These are phyloP conservation scores for Clarias gariepinus DNA, from an alignment of 2,113 vertebrate genomes.

Conservation along the genomic window DNA sequence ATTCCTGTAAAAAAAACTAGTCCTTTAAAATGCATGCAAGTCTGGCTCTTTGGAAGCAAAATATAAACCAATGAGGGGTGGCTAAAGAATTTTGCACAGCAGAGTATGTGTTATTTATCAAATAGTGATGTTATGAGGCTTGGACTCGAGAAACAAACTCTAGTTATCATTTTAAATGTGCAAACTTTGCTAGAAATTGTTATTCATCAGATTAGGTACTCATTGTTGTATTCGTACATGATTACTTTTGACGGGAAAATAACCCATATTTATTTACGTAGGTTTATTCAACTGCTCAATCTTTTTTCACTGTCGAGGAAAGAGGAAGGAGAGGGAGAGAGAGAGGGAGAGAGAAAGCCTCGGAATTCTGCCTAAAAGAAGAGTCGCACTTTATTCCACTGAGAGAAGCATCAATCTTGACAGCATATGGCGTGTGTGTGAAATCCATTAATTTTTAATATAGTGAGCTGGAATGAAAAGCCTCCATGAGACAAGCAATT, in stretches of 20 bases:
- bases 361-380: constrained; percentile 55
- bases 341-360: constrained; percentile 15
- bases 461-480: constrained; percentile 75
- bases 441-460: constrained; percentile 83
- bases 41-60: too few relatives aligned
- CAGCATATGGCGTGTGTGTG: constrained; percentile 72
- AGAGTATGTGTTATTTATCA: neutral
- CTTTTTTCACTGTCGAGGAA: constrained; percentile 42
- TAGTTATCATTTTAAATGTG: neutral
- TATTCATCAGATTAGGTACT: neutral
- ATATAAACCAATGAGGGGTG: too few relatives aligned
- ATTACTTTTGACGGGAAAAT: constrained; percentile 15
- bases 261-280: constrained; percentile 28
- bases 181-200: neutral
- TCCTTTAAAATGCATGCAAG: too few relatives aligned
- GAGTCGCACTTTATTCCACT: constrained; percentile 70
- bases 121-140: neutral
- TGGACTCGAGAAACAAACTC: neutral
- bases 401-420: constrained; percentile 73
- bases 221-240: neutral
- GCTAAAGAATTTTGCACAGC: too few relatives aligned
- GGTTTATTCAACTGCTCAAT: constrained; percentile 57
- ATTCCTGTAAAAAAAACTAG: too few relatives aligned
- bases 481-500: constrained; percentile 75
- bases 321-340: neutral